Base-by-base conservation (phyloP, 2,888 invertebrate genomes). In the Hemicrepidius hirtus region DNA sequence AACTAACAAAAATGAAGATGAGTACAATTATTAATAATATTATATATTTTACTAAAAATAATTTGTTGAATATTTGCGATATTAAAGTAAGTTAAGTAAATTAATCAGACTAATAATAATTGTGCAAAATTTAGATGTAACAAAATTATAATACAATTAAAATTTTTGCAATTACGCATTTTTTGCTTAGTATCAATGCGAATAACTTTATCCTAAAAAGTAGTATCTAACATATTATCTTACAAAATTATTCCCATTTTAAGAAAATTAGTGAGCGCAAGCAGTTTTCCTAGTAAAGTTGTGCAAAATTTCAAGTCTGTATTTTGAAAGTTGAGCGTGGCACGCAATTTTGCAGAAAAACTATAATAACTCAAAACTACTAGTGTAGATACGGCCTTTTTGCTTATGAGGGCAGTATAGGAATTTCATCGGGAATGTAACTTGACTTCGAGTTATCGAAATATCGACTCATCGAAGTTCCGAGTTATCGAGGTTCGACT, bases 221-320 rank as follows among this genome's bases (percentile, higher is more conserved):
- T 16, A 13, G 41, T 44, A 44, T 44, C 41, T 44, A 44, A 44
- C 41, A 44, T 44, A n/a, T n/a, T n/a, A n/a, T 44, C 13, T 44
- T 44, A 12, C 41, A 44, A 44, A 44, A 24, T 24, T 16, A 13
- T 4, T 13, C 6, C 41, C 41, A 44, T 13, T 44, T n/a, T 44
- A 13, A 13, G 13, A 44, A 44, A 44, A 44, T 44, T 3, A 44
- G 41, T 44, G 2, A n/a, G 41, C 6, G n/a, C 41, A 44, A 13
- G 2, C 13, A 44, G 16, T 44, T 44, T 44, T 44, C 7, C 41
- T 44, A 44, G 13, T 44, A 44, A 44, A 44, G 41, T 44, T 44
- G 16, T 44, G 41, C 41, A 44, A 13, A 44, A 44, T 44, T 44
- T 44, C 41, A 44, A 13, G 13, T 44, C 41, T 44, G 16, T 44